These are phyloP conservation scores for Cherax destructor DNA, from an alignment of 1,140 invertebrate species.

Conservation along the genomic window DNA sequence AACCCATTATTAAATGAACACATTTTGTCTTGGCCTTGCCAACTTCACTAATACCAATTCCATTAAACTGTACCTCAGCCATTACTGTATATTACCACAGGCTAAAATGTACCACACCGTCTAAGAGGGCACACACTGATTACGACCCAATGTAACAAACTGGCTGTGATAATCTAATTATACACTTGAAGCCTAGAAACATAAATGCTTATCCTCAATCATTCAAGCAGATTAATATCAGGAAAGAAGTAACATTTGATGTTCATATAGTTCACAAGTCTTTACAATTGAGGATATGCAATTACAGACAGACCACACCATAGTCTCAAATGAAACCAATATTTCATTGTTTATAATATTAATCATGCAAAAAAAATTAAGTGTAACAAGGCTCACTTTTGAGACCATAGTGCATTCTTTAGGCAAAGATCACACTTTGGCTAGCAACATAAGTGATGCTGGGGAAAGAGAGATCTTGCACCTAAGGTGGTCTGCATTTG, in stretches of 20 bases:
- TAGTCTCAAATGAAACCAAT: conserved; percentile 37
- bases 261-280: neutral
- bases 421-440: conserved; percentile 6
- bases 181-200: conserved; percentile 55
- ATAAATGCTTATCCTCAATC: conserved; percentile 61
- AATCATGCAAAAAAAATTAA: conserved; percentile 12
- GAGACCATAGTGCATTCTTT: conserved; percentile 43
- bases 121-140: neutral
- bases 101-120: conserved; percentile 4
- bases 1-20: neutral
- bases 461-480: neutral
- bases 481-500: conserved; percentile 37
- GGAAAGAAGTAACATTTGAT: neutral
- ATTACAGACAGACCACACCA: conserved; percentile 49
- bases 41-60: conserved; percentile 10
- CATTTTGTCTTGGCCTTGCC: neutral
- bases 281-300: conserved; percentile 60
- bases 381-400: conserved; percentile 1
- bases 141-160: conserved; percentile 14
- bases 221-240: neutral
- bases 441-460: conserved; percentile 13
- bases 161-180: conserved; percentile 44
- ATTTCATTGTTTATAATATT: neutral
- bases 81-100: neutral
- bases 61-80: neutral